Base-by-base conservation (phyloP, 1,140 invertebrate genomes). In the Ladona fulva region DNA sequence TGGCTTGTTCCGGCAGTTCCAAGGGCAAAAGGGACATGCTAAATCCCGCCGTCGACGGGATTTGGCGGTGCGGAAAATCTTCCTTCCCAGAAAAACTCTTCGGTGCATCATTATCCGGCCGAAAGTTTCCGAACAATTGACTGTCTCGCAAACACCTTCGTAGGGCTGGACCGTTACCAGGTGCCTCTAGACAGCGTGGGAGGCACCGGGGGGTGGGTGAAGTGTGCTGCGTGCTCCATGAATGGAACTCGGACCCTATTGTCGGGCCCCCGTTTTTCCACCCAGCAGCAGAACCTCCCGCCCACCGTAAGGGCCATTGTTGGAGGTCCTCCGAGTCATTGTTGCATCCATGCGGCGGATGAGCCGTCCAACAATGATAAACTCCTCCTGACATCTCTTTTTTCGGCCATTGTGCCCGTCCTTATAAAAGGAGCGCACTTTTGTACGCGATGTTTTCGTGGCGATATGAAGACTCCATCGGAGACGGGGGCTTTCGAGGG, bases 401-500 rank as follows among this genome's bases (percentile, higher is more conserved):
- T 66, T 66, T 66, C 29, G 29, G 29, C 52, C 52, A 66, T 66
- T 66, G 52, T 66, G 14, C 12, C n/a, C 52, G 3, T 3, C 52
- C 52, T 22, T 5, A 12, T 66, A 12, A 66, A 66, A 66, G 52
- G 52, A 66, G 8, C 29, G 29, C 52, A 66, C 52, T 19, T 16
- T 66, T 22, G 16, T 66, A 22, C 52, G 52, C 52, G 16, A 66
- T 66, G 52, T 66, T 66, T 66, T 66, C 52, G 52, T 66, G 16
- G n/a, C 52, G 52, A 66, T 66, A 66, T 66, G 52, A 66, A 66
- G 52, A 66, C 52, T 66, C 52, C 52, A 66, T 66, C 52, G 52
- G 52, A 22, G 52, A 22, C n/a, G 16, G 52, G 52, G 3, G 3
- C 14, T 66, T 66, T 19, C 12, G 29, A 37, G 29, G 3, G 1